Evolutionary conservation across 2,113 vertebrate genomes (phyloP), one percentile per base, ranked within the genome.

Genomic region (Pseudonaja textilis): DNA sequence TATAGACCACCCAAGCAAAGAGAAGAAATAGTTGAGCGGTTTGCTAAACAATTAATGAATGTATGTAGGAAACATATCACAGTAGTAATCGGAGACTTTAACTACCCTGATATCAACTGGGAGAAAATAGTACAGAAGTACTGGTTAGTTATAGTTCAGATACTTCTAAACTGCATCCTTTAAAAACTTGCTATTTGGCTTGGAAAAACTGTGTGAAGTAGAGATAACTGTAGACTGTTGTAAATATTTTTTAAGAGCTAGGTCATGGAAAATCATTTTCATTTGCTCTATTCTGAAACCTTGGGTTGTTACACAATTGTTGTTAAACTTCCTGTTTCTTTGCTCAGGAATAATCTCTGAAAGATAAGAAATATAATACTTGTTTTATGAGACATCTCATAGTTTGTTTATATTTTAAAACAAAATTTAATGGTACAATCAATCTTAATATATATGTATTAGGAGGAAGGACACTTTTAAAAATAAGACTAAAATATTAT

Each of bases 321-420:
- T 91, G 47, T 56, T 93, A 69, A 54, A 93, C 93, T 94, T 94
- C 26, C 50, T 55, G 55, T 89, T 90, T 93, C 39, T 90, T 90
- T 93, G 45, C 81, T 89, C 94, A 92, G 56, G 93, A 94, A 90
- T 93, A 54, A 91, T 93, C 92, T 94, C 69, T 74, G 59, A 39
- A 93, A 87, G 25, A 20, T 95, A 88, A 89, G 91, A 93, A 89
- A 92, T 85, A 92, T 85, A 5, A 9, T 9, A 85, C 93, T 93
- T 89, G 25, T 91, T 94, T 90, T 89, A 57, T 89, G 64, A 56
- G 64, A 34, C 1, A 34, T 85, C 69, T 18, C 54, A 57, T 20
- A 89, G 50, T 42, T 89, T 69, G 18, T 57, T n/a, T 88, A 64
- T 85, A 57, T 89, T 85, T 88, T 89, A 47, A 89, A 89, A 85